A percentile compares a stretch with the other conserved stretches of the same genome.
phyloP scores from a whole-genome alignment of 2,888 invertebrate genomes.

The Macrophya annulata region DNA sequence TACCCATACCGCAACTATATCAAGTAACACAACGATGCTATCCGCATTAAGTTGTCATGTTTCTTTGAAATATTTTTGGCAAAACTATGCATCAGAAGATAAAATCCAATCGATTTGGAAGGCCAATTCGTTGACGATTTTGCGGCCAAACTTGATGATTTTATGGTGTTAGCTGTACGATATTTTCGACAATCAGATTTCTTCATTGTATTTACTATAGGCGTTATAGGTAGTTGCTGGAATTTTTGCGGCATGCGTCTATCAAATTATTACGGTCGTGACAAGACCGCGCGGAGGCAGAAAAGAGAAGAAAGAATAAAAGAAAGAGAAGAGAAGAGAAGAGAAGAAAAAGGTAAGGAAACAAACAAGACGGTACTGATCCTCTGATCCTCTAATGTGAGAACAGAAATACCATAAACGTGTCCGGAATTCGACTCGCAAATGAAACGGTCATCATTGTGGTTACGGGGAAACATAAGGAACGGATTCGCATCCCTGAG shows the following conservation, averaged over 20 bases:
- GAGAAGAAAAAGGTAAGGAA: background rate
- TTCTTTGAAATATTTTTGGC: too few relatives aligned
- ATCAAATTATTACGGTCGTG: constrained; percentile 6
- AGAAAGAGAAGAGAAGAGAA: background rate
- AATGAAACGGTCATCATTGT: constrained; percentile 29
- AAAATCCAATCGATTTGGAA: too few relatives aligned
- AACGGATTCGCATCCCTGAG: background rate
- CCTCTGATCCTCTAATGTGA: constrained; percentile 5
- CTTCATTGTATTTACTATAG: background rate
- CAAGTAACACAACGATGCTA: background rate
- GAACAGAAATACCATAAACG: constrained; percentile 21
- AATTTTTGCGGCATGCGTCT: background rate
- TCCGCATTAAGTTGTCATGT: background rate
- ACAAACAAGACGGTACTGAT: constrained; percentile 8
- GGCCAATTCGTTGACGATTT: too few relatives aligned
- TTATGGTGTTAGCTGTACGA: background rate
- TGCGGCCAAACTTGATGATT: background rate
- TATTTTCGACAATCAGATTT: background rate
- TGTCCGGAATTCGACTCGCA: constrained; percentile 21
- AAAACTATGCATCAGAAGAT: too few relatives aligned
- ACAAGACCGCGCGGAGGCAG: background rate
- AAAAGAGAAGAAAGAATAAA: too few relatives aligned
- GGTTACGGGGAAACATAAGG: background rate
- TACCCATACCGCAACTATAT: background rate
- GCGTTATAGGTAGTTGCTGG: background rate